Conservation (phyloP, 2,888 invertebrate species). For the Caenorhabditis afra region DNA sequence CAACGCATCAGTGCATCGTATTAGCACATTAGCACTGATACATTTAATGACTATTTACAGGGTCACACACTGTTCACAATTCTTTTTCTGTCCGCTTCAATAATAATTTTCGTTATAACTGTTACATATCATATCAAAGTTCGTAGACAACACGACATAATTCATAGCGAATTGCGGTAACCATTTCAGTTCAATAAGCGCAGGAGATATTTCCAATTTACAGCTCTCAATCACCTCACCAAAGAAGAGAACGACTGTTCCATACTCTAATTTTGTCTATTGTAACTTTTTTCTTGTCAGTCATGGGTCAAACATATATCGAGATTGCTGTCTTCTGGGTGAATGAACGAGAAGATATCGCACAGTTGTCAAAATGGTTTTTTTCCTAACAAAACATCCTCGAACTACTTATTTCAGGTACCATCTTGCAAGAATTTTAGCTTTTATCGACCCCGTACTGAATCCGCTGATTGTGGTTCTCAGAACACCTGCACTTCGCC, state of each 20-base stretch:
- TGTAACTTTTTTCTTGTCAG: constrained; percentile 75
- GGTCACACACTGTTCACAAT: constrained; percentile 79
- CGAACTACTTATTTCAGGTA: constrained; percentile 56
- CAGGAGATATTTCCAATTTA: neutral
- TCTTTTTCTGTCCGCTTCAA: constrained; percentile 74
- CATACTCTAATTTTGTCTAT: constrained; percentile 78
- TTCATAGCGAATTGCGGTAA: constrained; percentile 67
- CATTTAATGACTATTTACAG: constrained; percentile 11
- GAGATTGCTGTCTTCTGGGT: constrained; percentile 80
- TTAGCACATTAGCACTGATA: too few relatives aligned
- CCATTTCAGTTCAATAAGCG: neutral
- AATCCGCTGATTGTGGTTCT: constrained; percentile 79
- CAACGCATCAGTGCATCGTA: too few relatives aligned
- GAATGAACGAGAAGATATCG: constrained; percentile 73
- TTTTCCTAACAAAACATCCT: too few relatives aligned
- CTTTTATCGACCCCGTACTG: constrained; percentile 78
- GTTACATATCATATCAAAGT: constrained; percentile 76
- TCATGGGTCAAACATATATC: constrained; percentile 77
- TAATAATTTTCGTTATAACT: constrained; percentile 77
- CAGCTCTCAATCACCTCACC: constrained; percentile 76
- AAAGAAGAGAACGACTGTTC: constrained; percentile 77
- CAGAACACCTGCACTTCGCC: constrained; percentile 75
- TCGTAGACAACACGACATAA: constrained; percentile 74
- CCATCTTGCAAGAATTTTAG: constrained; percentile 73
- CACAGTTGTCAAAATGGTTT: constrained; percentile 62